Evolutionary conservation across 1,140 invertebrate genomes (phyloP).

Genomic region (Pseudomyrmex flavicornis): DNA sequence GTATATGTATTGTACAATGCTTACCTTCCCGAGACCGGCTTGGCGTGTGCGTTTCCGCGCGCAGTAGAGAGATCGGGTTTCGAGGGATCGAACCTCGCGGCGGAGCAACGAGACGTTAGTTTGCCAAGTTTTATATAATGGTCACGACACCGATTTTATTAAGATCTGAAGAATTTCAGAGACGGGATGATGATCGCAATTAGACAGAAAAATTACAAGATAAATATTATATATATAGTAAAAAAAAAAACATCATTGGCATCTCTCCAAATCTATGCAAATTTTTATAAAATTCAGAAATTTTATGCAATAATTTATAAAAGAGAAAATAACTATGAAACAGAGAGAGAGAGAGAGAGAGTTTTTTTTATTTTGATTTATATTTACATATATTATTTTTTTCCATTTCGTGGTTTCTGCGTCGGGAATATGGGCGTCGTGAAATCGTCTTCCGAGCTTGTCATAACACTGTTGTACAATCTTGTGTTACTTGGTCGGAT

Average conservation of each 20-base stretch:
- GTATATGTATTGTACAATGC: conserved; percentile 29
- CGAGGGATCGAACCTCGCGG: conserved; percentile 35
- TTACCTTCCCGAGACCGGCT: background rate
- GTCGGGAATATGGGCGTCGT: background rate
- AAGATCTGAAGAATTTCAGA: background rate
- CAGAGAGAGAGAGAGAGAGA: too few species aligned
- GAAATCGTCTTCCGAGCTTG: background rate
- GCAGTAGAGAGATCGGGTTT: conserved; percentile 35
- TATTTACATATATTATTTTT: too few species aligned
- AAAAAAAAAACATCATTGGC: too few species aligned
- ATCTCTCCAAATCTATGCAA: too few species aligned
- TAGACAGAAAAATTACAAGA: background rate
- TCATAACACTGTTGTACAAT: background rate
- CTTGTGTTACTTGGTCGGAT: background rate
- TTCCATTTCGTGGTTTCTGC: background rate
- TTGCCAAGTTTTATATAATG: conserved; percentile 38
- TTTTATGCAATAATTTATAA: too few species aligned
- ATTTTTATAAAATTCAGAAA: too few species aligned
- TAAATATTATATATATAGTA: background rate
- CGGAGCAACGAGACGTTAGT: conserved; percentile 3
- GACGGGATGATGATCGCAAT: background rate
- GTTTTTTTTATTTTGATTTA: too few species aligned
- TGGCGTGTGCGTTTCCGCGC: conserved; percentile 15
- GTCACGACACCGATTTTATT: background rate
- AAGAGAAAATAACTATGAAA: too few species aligned